Base-by-base conservation (phyloP, 1,140 invertebrate species). In the Ganaspis sp. region DNA sequence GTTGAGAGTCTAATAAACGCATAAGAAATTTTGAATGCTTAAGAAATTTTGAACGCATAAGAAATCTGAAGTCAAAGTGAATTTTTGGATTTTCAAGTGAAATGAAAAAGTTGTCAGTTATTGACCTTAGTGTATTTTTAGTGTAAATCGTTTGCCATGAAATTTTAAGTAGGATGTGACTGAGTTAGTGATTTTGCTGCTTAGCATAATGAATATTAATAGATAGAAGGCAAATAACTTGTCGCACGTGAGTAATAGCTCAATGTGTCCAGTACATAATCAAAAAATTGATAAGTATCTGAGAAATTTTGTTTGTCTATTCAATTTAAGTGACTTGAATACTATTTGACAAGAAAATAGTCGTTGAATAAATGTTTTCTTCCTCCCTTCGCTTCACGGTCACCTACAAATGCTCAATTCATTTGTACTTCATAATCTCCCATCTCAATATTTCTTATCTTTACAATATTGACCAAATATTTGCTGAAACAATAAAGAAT, bases 101-200 rank as follows among this genome's bases (percentile, higher is more conserved):
- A 49, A 4, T 17, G 0, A 4, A 19, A 19, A 49, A 45, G 12
- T 15, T 45, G 42, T n/a, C 17, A 4, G 42, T 49, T 17, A 49
- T 49, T 49, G 45, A 49, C 17, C 45, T 42, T 49, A 49, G 45
- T 49, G 11, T 17, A 49, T 49, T 49, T 49, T 49, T n/a, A 49
- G 17, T 49, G 19, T 49, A 8, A 49, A 17, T 64, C 58, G 12
- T 12, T 15, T 54, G 9, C 11, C 23, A 64, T 64, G 58, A 29
- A n/a, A n/a, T 9, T 29, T 64, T n/a, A 64, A 64, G 58, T 8
- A 64, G 58, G 58, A 64, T 64, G 58, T 64, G 58, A 64, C 58
- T 64, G 15, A 9, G 23, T 64, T 49, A 64, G 58, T 26, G 26
- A 64, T 23, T 26, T 29, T 11, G 15, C 12, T 26, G n/a, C 45